Evolutionary conservation across 2,797 vertebrate genomes (phyloP).

Genomic region (Ammospiza maritima): DNA sequence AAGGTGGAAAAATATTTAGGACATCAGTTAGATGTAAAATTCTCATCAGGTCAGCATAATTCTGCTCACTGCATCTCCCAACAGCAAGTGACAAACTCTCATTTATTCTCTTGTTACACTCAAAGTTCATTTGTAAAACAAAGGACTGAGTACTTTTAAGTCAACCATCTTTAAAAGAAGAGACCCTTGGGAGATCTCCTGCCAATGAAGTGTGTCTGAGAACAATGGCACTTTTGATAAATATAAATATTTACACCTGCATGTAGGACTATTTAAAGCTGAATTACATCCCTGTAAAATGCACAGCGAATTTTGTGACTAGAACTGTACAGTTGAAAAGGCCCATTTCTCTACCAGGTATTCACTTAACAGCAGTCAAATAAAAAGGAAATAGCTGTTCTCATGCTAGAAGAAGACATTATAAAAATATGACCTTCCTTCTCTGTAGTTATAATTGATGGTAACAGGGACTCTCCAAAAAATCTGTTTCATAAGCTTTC

Average conservation of each 20-base stretch:
- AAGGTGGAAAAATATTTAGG: neutral
- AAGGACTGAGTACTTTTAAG: neutral
- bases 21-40: neutral
- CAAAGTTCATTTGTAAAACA: neutral
- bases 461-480: neutral
- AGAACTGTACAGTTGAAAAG: neutral
- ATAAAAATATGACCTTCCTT: neutral
- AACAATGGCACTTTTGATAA: neutral
- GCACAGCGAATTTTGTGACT: neutral
- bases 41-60: neutral
- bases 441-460: neutral
- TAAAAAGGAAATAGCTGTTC: neutral
- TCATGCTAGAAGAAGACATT: neutral
- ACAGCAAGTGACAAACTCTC: neutral
- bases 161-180: neutral
- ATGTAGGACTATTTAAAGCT: neutral
- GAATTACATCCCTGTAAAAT: conserved; percentile 1
- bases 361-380: neutral
- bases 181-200: neutral
- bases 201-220: neutral
- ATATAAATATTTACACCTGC: neutral
- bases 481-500: neutral
- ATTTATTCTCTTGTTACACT: neutral
- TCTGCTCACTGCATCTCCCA: neutral
- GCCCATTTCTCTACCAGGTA: neutral